Base-by-base conservation (phyloP, 2,888 invertebrate genomes). In the Drosophila greeni region DNA sequence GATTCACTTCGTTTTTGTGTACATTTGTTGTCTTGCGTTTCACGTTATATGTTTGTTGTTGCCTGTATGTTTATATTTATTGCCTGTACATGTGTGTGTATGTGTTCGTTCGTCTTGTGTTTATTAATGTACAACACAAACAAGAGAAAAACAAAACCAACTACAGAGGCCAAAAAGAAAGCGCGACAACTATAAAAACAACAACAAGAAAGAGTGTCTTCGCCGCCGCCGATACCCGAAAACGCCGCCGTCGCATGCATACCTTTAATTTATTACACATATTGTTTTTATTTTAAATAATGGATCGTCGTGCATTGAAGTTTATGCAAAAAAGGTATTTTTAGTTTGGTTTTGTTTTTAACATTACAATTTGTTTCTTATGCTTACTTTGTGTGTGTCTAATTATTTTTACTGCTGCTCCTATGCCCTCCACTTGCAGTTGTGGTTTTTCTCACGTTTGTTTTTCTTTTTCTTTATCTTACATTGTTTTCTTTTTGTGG, bases 271-370 rank as follows among this genome's bases (percentile, higher is more conserved):
- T 87, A 80, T 87, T 87, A 84, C 68, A 81, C 66, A 86, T 84
- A 82, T 82, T 82, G 85, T 86, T 87, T 87, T 87, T 87, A 80
- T 84, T 86, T 91, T 86, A 72, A 92, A 92, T 91, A 91, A 93
- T 93, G 93, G 93, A 93, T 92, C 93, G 93, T 91, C 92, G 93
- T 91, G 92, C 92, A 91, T 92, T 92, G 91, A 93, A 92, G 91
- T 93, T 93, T 92, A 93, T 92, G 92, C 93, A 93, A 89, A 93
- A 93, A 93, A 93, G 93, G 93, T 93, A 92, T 92, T 92, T 90
- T 90, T 49, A 53, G 33, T 57, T 65, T 66, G 20, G 43, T 59
- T 67, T 57, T 14, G 24, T 57, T 56, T 47, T 31, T 52, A 60
- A 65, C 60, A 49, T 55, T 57, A 36, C 43, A 26, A 52, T 54